Conservation (phyloP, 2,113 vertebrate species). For the Pholis gunnellus region DNA sequence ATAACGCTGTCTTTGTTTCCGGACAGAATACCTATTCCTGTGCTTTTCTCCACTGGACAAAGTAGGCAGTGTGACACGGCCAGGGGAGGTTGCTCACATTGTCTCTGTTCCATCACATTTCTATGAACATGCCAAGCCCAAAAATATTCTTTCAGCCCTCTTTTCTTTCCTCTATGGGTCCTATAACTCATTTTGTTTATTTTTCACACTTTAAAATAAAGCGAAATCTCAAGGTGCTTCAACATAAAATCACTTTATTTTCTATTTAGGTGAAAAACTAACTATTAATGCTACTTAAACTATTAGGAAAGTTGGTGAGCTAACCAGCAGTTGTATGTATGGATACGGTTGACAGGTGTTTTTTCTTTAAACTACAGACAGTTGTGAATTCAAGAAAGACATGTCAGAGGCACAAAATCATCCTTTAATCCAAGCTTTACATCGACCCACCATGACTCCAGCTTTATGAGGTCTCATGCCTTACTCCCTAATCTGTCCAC, state of each 20-base stretch:
- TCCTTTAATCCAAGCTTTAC: constrained; percentile 38
- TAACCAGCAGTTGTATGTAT: neutral
- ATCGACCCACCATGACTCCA: constrained; percentile 32
- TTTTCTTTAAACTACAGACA: neutral
- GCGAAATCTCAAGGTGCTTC: neutral
- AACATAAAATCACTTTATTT: neutral
- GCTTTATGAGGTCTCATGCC: constrained; percentile 28
- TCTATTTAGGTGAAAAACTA: neutral
- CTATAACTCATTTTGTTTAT: neutral
- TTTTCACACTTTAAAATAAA: neutral
- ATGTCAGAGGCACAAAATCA: constrained; percentile 11
- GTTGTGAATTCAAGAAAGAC: neutral
- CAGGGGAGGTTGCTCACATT: constrained; percentile 43
- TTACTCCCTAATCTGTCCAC: constrained; percentile 15
- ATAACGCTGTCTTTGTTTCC: constrained; percentile 58
- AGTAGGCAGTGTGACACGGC: constrained; percentile 49
- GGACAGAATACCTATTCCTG: constrained; percentile 58
- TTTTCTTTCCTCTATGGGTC: neutral
- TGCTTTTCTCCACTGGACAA: constrained; percentile 56
- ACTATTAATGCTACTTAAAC: neutral
- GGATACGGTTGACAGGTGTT: neutral
- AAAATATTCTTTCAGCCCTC: constrained; percentile 24
- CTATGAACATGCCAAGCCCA: constrained; percentile 17
- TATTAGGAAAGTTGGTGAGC: neutral
- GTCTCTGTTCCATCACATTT: constrained; percentile 51